Conservation (phyloP, 2,888 invertebrate species). For the Stegophylla sp. region DNA sequence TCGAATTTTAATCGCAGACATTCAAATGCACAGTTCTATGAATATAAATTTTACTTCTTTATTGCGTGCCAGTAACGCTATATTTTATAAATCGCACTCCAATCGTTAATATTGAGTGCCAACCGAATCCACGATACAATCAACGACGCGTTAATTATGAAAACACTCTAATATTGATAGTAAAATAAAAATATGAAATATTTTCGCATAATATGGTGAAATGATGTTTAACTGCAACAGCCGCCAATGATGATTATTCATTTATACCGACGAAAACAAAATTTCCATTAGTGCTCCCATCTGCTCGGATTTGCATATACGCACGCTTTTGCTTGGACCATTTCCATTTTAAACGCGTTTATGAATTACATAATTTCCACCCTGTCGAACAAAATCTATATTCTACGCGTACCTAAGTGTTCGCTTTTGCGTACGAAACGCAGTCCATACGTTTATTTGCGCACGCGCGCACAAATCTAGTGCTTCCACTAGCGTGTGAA, state of each 20-base stretch:
- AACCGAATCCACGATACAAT: too few relatives aligned
- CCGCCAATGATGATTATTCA: not conserved
- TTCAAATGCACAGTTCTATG: too few relatives aligned
- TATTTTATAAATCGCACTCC: too few relatives aligned
- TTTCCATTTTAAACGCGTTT: slow-evolving; percentile 38
- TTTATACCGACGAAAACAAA: slow-evolving; percentile 23
- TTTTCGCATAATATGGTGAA: not conserved
- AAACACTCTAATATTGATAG: not conserved
- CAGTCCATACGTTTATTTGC: not conserved
- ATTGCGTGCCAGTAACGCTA: too few relatives aligned
- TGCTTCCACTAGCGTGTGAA: not conserved
- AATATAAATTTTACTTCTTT: too few relatives aligned
- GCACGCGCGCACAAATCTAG: not conserved
- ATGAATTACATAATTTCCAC: slow-evolving; percentile 38
- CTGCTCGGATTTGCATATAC: slow-evolving; percentile 6
- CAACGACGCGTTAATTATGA: too few relatives aligned
- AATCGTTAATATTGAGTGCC: too few relatives aligned
- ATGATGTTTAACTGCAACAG: not conserved
- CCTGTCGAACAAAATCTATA: not conserved
- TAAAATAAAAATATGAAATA: not conserved
- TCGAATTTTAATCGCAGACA: too few relatives aligned
- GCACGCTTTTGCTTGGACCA: slow-evolving; percentile 11
- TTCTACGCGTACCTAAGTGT: not conserved
- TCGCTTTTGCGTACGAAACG: not conserved
- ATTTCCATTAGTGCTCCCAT: slow-evolving; percentile 34